Evolutionary conservation across 1,140 invertebrate genomes (phyloP).

Genomic region (Papilio polyxenes): DNA sequence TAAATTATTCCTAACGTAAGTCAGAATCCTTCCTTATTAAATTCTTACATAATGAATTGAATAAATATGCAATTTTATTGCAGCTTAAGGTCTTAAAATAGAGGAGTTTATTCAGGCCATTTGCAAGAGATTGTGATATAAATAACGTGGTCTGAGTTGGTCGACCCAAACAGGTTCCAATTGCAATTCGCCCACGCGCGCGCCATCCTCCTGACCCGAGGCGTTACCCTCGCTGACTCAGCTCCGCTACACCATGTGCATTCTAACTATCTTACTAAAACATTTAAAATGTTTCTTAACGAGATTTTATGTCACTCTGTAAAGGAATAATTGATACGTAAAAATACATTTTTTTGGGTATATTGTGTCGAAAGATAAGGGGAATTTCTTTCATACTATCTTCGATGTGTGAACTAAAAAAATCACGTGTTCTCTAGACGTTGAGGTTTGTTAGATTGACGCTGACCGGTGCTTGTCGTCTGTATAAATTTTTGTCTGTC

Average conservation of each 20-base stretch:
- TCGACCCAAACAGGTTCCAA: slow-evolving; percentile 77
- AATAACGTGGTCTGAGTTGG: slow-evolving; percentile 76
- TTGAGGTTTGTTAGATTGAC: not conserved
- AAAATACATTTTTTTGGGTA: no score
- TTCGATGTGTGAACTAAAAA: not conserved
- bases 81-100: slow-evolving; percentile 50
- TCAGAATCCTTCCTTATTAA: not conserved
- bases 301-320: not conserved
- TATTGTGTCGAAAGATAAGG: no score
- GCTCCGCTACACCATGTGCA: slow-evolving; percentile 54
- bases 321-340: not conserved
- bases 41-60: slow-evolving; percentile 20
- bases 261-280: not conserved
- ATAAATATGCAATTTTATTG: slow-evolving; percentile 22
- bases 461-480: not conserved
- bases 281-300: not conserved
- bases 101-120: slow-evolving; percentile 61
- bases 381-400: not conserved
- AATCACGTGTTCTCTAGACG: not conserved
- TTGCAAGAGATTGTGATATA: slow-evolving; percentile 72
- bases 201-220: slow-evolving; percentile 67
- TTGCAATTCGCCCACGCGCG: slow-evolving; percentile 69
- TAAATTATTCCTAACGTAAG: not conserved
- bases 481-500: slow-evolving; percentile 13
- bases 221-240: slow-evolving; percentile 65